phyloP scores from a whole-genome alignment of 1,140 invertebrate genomes.

The Drosophila arizonae region DNA sequence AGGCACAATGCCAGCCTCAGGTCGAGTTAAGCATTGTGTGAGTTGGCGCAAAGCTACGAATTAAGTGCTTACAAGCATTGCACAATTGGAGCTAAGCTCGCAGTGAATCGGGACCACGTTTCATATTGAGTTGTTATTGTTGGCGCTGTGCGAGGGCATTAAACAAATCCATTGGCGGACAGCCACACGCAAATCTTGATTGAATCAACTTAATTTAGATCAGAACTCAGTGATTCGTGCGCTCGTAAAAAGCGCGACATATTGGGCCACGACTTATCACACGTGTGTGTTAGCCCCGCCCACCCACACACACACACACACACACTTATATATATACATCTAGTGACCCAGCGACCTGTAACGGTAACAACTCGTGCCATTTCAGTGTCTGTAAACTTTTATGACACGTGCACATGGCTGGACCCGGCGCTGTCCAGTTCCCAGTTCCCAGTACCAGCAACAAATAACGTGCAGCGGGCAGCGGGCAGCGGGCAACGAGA shows the following conservation, averaged over 20 bases:
- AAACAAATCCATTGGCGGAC: conserved; percentile 68
- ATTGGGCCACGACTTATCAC: conserved; percentile 75
- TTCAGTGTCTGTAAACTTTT: conserved; percentile 73
- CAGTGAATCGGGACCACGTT: conserved; percentile 66
- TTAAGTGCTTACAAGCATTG: conserved; percentile 57
- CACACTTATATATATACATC: conserved; percentile 4
- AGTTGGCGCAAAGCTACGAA: conserved; percentile 32
- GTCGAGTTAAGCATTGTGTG: conserved; percentile 3
- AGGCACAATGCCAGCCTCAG: background rate
- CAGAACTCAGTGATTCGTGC: conserved; percentile 75
- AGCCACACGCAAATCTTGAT: conserved; percentile 75
- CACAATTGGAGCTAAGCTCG: conserved; percentile 47
- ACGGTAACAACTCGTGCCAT: conserved; percentile 51
- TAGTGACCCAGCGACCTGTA: conserved; percentile 51
- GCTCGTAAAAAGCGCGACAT: conserved; percentile 78
- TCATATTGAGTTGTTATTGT: conserved; percentile 67
- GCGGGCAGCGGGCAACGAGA: conserved; percentile 48
- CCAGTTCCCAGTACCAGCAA: conserved; percentile 35
- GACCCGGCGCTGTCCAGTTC: conserved; percentile 20
- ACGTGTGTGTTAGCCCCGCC: conserved; percentile 44
- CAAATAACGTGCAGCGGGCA: conserved; percentile 46
- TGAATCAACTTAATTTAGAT: conserved; percentile 81
- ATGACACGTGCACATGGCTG: conserved; percentile 71
- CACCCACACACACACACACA: conserved; percentile 15
- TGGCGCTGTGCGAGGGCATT: conserved; percentile 51